Evolutionary conservation across 2,888 invertebrate genomes (phyloP).

Genomic region (Horisme vitalbata): DNA sequence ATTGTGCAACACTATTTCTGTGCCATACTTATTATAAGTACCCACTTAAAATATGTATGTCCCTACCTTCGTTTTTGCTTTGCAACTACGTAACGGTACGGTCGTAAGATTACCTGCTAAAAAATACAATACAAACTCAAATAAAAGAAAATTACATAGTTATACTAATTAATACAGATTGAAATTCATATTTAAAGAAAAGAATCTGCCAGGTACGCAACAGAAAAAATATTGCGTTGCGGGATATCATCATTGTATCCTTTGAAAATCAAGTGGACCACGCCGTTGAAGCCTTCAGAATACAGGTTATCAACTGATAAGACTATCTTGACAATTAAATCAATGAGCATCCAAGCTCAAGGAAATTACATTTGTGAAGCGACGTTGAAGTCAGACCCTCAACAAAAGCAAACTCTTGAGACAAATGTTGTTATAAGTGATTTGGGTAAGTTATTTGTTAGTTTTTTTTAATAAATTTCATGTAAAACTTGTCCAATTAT

Average conservation of each 20-base stretch:
- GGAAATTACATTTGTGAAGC: conserved; percentile 18
- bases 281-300: conserved; percentile 6
- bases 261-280: conserved; percentile 9
- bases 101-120: too few species aligned
- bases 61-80: too few species aligned
- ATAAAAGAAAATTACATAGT: too few species aligned
- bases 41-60: too few species aligned
- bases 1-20: too few species aligned
- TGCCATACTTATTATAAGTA: too few species aligned
- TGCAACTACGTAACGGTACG: too few species aligned
- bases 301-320: conserved; percentile 10
- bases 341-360: conserved; percentile 1
- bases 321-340: conserved; percentile 14
- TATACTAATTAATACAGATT: too few species aligned
- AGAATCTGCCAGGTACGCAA: conserved; percentile 1
- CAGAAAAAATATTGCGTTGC: conserved; percentile 3
- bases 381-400: conserved; percentile 6
- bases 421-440: conserved; percentile 13
- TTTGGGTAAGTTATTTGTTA: conserved; percentile 13
- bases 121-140: too few species aligned
- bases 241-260: conserved; percentile 3
- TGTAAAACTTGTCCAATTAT: too few species aligned
- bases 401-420: not conserved
- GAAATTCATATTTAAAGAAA: conserved; percentile 3
- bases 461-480: too few species aligned